phyloP scores from a whole-genome alignment of 2,888 invertebrate genomes.

The Prosapia bicincta region DNA sequence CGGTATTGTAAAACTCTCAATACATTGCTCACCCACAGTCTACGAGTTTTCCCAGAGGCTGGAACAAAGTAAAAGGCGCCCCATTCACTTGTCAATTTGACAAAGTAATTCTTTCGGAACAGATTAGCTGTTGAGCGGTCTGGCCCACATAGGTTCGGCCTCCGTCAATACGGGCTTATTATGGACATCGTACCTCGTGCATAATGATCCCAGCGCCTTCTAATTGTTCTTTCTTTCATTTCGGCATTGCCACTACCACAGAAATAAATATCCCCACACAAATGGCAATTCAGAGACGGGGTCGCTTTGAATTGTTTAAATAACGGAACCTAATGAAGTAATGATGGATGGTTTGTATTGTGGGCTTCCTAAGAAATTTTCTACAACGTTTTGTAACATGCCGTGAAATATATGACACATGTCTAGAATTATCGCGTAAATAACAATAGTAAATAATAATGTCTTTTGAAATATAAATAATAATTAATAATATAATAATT shows the following conservation, averaged over 20 bases:
- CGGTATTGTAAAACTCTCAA: no score
- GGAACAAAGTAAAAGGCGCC: not conserved
- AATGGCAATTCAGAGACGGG: not conserved
- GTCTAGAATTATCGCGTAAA: no score
- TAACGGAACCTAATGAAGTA: not conserved
- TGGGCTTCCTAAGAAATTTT: not conserved
- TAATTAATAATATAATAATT: no score
- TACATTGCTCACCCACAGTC: no score
- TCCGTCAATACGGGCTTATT: not conserved
- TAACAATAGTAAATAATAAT: no score
- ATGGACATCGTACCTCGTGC: not conserved
- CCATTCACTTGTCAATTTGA: not conserved
- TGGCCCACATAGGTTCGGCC: not conserved
- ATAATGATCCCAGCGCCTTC: not conserved
- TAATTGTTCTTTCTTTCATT: not conserved
- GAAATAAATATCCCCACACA: not conserved
- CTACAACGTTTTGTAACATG: no score
- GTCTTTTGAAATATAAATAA: no score
- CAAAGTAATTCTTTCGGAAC: not conserved
- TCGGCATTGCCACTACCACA: not conserved
- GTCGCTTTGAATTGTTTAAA: not conserved
- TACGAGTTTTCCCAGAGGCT: no score
- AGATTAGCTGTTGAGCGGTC: not conserved
- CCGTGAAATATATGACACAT: no score
- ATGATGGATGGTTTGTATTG: not conserved